phyloP scores from a whole-genome alignment of 2,797 vertebrate species.

The Hippopotamyrus pictus region DNA sequence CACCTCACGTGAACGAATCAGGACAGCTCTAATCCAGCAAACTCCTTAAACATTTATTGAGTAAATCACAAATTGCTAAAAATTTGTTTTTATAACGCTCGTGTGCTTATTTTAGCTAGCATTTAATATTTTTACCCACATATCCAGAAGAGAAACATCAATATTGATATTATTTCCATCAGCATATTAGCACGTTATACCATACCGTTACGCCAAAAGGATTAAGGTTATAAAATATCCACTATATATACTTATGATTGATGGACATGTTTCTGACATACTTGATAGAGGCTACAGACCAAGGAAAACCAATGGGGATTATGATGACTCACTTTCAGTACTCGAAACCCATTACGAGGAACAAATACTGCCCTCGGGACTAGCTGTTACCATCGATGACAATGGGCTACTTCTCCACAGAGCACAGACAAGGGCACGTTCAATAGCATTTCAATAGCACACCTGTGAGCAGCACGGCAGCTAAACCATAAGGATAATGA shows the following conservation, averaged over 20 bases:
- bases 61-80: slow-evolving; percentile 1
- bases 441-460: not conserved
- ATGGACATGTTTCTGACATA: not conserved
- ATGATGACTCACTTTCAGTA: slow-evolving; percentile 6
- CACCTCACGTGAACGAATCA: not conserved
- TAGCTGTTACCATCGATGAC: not conserved
- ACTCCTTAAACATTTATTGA: not conserved
- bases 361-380: not conserved
- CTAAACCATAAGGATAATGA: not conserved
- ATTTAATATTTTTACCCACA: not conserved
- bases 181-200: not conserved
- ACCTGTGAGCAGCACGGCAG: not conserved
- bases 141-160: not conserved
- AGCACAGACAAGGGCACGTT: not conserved
- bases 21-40: not conserved
- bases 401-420: not conserved
- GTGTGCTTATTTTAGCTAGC: not conserved
- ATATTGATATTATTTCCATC: not conserved
- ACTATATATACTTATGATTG: not conserved
- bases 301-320: not conserved
- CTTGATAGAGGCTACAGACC: not conserved
- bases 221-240: not conserved
- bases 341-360: slow-evolving; percentile 2
- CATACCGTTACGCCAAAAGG: not conserved
- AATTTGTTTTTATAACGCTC: not conserved